phyloP scores from a whole-genome alignment of 2,797 vertebrate genomes.

The Bufotes viridis region DNA sequence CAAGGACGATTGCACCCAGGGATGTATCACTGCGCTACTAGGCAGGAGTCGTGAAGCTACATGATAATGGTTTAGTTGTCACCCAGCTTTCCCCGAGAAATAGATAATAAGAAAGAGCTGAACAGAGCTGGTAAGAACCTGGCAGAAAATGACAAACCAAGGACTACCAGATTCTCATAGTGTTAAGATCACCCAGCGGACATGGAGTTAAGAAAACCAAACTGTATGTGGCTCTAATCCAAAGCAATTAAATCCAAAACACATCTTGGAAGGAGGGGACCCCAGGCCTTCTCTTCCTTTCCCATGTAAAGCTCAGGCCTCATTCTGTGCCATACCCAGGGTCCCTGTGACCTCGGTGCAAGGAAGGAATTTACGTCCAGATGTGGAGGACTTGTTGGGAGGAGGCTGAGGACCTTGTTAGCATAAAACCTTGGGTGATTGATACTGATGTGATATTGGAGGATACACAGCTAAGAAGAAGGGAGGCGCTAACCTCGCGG shows the following conservation, averaged over 20 bases:
- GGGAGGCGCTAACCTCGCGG: slow-evolving; percentile 69
- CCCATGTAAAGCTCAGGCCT: slow-evolving; percentile 76
- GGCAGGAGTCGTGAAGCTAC: no score
- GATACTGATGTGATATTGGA: slow-evolving; percentile 72
- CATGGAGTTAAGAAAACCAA: slow-evolving; percentile 41
- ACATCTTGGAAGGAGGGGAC: slow-evolving; percentile 75
- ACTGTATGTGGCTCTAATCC: slow-evolving; percentile 67
- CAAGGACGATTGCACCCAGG: no score
- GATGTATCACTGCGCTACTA: no score
- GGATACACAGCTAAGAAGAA: slow-evolving; percentile 68
- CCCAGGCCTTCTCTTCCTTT: slow-evolving; percentile 76
- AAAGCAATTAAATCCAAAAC: slow-evolving; percentile 73
- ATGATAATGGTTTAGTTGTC: no score
- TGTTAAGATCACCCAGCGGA: neutral
- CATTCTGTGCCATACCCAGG: slow-evolving; percentile 73
- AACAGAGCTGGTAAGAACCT: neutral
- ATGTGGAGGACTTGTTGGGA: slow-evolving; percentile 68
- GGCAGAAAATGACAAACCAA: neutral
- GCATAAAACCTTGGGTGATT: slow-evolving; percentile 73
- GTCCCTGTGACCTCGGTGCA: slow-evolving; percentile 71
- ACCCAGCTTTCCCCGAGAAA: neutral
- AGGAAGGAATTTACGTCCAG: slow-evolving; percentile 73
- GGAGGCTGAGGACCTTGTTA: slow-evolving; percentile 72
- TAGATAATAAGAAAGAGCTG: neutral
- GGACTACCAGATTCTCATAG: neutral